phyloP scores from a whole-genome alignment of 1,140 invertebrate species.

The Druon quercuslanigerum region DNA sequence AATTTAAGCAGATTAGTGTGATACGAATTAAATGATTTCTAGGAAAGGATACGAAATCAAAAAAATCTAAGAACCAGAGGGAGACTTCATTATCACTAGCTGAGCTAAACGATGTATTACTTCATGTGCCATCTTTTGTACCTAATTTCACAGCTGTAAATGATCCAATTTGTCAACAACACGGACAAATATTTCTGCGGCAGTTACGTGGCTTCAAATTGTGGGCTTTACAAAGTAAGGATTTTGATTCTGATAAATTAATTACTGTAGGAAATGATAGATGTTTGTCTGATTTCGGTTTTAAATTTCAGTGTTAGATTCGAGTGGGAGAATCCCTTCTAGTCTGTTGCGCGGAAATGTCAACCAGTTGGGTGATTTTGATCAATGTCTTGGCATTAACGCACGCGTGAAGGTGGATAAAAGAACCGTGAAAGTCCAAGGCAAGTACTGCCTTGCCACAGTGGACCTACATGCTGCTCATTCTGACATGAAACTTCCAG shows the following conservation, averaged over 20 bases:
- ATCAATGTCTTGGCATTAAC: constrained; percentile 79
- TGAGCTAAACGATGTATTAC: constrained; percentile 69
- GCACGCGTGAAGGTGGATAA: constrained; percentile 76
- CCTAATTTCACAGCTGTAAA: constrained; percentile 80
- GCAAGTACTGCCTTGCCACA: constrained; percentile 82
- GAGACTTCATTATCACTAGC: constrained; percentile 60
- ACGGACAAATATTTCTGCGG: constrained; percentile 80
- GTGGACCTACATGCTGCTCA: constrained; percentile 78
- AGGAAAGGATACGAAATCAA: constrained; percentile 54
- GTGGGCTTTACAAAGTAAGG: constrained; percentile 83
- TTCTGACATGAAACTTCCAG: constrained; percentile 76
- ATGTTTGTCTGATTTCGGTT: background rate
- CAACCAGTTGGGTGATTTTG: constrained; percentile 83
- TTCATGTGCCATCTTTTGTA: constrained; percentile 80
- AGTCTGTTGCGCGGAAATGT: constrained; percentile 82
- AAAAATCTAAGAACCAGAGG: constrained; percentile 54
- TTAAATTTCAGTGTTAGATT: constrained; percentile 80
- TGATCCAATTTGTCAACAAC: constrained; percentile 80
- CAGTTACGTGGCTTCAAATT: constrained; percentile 81
- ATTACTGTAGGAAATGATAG: too few relatives aligned
- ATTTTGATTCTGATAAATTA: constrained; percentile 27
- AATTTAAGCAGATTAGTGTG: too few relatives aligned
- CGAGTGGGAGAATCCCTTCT: constrained; percentile 82
- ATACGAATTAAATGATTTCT: constrained; percentile 36
- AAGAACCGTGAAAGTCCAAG: constrained; percentile 77